Base-by-base conservation (phyloP, 2,113 vertebrate genomes). In the Falcunculus frontatus region DNA sequence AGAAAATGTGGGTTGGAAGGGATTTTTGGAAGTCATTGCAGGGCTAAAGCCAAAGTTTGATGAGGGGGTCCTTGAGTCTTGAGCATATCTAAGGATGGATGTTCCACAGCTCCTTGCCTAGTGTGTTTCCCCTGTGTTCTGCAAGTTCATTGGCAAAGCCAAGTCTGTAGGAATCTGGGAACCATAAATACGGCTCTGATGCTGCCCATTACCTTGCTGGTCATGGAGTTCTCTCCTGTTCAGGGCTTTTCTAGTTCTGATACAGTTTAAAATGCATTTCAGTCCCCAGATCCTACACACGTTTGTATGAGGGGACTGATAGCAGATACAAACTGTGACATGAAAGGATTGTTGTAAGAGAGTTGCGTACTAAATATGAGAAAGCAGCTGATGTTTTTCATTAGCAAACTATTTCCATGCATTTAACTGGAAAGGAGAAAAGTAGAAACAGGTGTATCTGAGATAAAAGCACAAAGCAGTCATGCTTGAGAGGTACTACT, bases 121-220 rank as follows among this genome's bases (percentile, higher is more conserved):
- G 16, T 33, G 4, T 73, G 6, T 84, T 93, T 75, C 13, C 30
- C 3, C 18, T 26, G 7, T 42, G 6, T 75, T 76, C 14, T 74
- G 37, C 44, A 22, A 0, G 0, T 42, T 84, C n/a, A 7, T 14
- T 32, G 30, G 20, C 2, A 5, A 65, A 94, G 44, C 30, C 5
- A 39, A 62, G 55, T 35, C 53, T 5, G 0, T 53, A 37, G 53
- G 41, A 62, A 35, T 47, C 23, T 70, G 30, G 39, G 35, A 73
- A 22, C 14, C 15, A 6, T 85, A 35, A 64, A 65, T 49, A 39
- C 0, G 1, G 16, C 32, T 18, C 41, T 62, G 27, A 44, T 65
- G 41, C 35, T 42, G 6, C 16, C 10, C 0, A 1, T 74, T 78
- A 33, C 25, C 5, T 63, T 72, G 30, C 20, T 83, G 56, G 19